Evolutionary conservation across 2,113 vertebrate genomes (phyloP).

Genomic region (Pleuronectes platessa): DNA sequence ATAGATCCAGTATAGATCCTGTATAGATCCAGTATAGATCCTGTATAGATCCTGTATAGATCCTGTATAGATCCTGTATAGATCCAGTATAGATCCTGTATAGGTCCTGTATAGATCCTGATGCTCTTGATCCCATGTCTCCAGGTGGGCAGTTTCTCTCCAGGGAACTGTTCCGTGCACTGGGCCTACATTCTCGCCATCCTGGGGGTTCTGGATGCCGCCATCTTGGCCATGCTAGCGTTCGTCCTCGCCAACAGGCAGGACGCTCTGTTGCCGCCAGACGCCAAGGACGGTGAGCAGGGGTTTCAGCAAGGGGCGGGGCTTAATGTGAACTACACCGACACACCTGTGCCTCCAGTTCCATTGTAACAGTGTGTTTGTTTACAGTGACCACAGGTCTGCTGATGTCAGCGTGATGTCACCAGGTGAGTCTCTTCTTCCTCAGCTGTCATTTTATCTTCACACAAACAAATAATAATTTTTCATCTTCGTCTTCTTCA

Average conservation of each 20-base stretch:
- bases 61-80: no score
- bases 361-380: conserved; percentile 3
- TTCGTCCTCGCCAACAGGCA: conserved; percentile 87
- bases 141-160: conserved; percentile 83
- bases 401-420: conserved; percentile 75
- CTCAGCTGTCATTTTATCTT: neutral
- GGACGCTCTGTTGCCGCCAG: conserved; percentile 84
- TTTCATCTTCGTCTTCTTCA: neutral
- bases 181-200: conserved; percentile 88
- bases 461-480: neutral
- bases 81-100: no score
- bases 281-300: conserved; percentile 75
- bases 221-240: conserved; percentile 84
- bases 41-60: no score
- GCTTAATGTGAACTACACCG: neutral
- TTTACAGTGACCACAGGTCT: conserved; percentile 77
- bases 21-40: no score
- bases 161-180: conserved; percentile 84
- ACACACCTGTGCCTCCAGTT: neutral
- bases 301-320: neutral
- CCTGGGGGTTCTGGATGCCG: conserved; percentile 84
- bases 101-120: no score
- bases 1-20: no score
- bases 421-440: conserved; percentile 46
- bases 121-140: neutral